phyloP scores from a whole-genome alignment of 2,888 invertebrate genomes.

The Tetropium fuscum region DNA sequence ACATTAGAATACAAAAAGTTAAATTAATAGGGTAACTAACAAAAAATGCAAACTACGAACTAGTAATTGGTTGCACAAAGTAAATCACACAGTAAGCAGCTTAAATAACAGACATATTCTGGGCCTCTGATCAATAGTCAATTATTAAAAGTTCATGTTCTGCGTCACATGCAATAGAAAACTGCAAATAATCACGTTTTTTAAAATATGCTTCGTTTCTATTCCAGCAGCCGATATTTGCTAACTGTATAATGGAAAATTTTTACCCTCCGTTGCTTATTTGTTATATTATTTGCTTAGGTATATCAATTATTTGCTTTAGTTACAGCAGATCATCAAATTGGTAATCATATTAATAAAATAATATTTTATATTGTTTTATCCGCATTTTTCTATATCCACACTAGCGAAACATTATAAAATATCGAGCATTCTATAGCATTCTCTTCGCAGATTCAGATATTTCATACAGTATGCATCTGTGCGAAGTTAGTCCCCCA shows the following conservation, averaged over 20 bases:
- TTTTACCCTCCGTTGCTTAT: constrained; percentile 39
- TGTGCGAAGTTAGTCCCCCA: too few relatives aligned
- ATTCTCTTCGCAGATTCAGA: too few relatives aligned
- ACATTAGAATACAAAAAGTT: constrained; percentile 40
- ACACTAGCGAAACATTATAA: too few relatives aligned
- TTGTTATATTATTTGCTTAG: constrained; percentile 41
- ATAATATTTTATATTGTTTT: too few relatives aligned
- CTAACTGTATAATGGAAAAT: constrained; percentile 43
- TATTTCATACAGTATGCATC: too few relatives aligned
- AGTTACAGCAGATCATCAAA: too few relatives aligned
- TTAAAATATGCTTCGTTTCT: constrained; percentile 41
- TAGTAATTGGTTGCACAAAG: constrained; percentile 60
- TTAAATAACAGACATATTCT: constrained; percentile 40
- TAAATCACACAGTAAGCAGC: constrained; percentile 56
- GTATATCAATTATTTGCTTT: constrained; percentile 40
- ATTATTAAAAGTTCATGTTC: constrained; percentile 55
- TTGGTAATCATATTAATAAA: too few relatives aligned
- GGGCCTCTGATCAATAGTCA: constrained; percentile 53
- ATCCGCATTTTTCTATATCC: too few relatives aligned
- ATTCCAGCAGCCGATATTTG: constrained; percentile 46
- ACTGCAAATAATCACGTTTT: constrained; percentile 41
- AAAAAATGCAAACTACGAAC: constrained; percentile 51
- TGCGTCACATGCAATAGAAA: constrained; percentile 47
- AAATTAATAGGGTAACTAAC: constrained; percentile 43
- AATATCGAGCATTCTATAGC: too few relatives aligned